Base-by-base conservation (phyloP, 2,113 vertebrate genomes). In the Bothrops jararaca region DNA sequence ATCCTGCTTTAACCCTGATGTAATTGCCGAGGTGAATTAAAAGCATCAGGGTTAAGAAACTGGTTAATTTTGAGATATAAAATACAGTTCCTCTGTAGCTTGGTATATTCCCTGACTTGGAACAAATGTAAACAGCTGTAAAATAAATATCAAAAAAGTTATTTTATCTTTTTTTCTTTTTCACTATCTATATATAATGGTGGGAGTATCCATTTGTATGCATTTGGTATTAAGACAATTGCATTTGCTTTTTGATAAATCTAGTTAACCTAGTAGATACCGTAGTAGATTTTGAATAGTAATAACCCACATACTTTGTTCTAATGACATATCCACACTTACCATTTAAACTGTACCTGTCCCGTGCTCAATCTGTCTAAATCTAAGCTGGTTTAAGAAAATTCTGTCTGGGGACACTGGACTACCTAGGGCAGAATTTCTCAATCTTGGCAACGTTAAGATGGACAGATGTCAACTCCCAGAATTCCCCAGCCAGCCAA, bases 161-260 rank as follows among this genome's bases (percentile, higher is more conserved):
- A 52, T 20, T 26, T 53, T 90, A 80, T 80, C 2, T 24, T 7
- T 74, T 29, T n/a, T 58, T 42, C 54, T 53, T 12, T 34, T 74
- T 18, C 69, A 74, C 69, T 74, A 34, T n/a, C 34, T 34, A 74
- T 34, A 74, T 74, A 74, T 18, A 74, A 90, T 89, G 10, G 64
- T 26, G 5, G 93, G 89, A 88, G 91, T 58, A 57, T 90, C 86
- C 85, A 92, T 5, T 80, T 11, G 42, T n/a, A 0, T 57, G 12
- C 50, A 1, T 45, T 93, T 93, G 80, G 26, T 89, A 2, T 24
- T 42, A 93, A 52, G 64, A 93, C 56, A 34, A 87, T 1, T 9
- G 12, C 90, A 48, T 93, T 93, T 95, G 94, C 87, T 34, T 92
- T 95, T 45, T 80, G 69, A 88, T 0, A 91, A 92, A 92, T 74